Evolutionary conservation across 2,113 vertebrate species (phyloP), one percentile per base, ranked within the genome.

Genomic region (Scolopax mira): DNA sequence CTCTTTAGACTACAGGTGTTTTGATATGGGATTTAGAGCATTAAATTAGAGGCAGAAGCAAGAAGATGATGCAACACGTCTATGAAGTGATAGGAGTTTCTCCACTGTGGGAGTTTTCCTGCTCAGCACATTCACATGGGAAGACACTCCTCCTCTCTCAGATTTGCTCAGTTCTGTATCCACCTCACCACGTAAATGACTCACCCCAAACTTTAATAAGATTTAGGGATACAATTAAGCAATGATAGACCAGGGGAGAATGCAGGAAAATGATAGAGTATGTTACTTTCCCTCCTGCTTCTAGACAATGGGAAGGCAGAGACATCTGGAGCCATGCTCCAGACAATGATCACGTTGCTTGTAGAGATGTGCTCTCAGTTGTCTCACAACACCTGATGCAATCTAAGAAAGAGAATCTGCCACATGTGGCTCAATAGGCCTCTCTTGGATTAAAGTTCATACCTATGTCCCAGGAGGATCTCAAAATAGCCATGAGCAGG

Each of bases 161-260:
- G 64, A 75, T 69, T 65, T 72, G 17, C 48, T 78, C 95, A 65
- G 44, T 77, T 61, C 44, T 71, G 31, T 37, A 94, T 90, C 24
- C 58, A 94, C 58, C 77, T 94, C 64, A 14, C 75, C 12, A 17
- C 44, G 49, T 41, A 44, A 89, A 44, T 93, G 96, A 96, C 61
- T 94, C 90, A 95, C 31, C 18, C 21, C 66, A 85, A 87, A 65
- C 79, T 79, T 90, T 75, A 96, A 79, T 92, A 94, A 93, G 65
- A 90, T 72, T 94, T 86, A 81, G 74, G 83, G 73, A 81, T 88
- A 80, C 88, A 93, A 96, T 93, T 94, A 94, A 90, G 93, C 92
- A 94, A 95, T 96, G 88, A 92, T 24, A 96, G 88, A 73, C 57
- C 42, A 90, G 39, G 21, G 39, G 33, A 86, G 35, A 96, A 90